These are phyloP conservation scores for Limnephilus rhombicus DNA, from an alignment of 2,888 invertebrate species.

Conservation along the genomic window DNA sequence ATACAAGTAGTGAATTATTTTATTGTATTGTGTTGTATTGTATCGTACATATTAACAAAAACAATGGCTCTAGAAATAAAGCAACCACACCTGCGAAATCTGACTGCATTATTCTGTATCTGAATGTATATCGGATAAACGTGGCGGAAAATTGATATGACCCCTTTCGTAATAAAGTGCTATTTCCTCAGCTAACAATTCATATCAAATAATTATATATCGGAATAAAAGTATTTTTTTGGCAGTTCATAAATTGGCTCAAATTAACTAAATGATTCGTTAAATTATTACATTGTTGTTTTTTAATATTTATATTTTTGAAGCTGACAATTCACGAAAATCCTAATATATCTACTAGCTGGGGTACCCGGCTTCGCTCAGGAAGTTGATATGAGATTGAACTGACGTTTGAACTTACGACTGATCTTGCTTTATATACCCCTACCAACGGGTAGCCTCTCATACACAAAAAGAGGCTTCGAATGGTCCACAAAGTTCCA, in stretches of 20 bases:
- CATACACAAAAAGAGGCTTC: too few relatives aligned
- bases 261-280: neutral
- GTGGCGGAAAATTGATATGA: conserved; percentile 63
- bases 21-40: conserved; percentile 58
- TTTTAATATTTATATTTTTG: too few relatives aligned
- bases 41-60: conserved; percentile 57
- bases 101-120: conserved; percentile 48
- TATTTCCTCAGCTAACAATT: neutral
- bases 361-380: too few relatives aligned
- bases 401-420: too few relatives aligned
- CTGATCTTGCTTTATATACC: too few relatives aligned
- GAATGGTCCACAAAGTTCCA: too few relatives aligned
- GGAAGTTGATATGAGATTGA: too few relatives aligned
- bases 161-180: conserved; percentile 49
- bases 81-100: conserved; percentile 50
- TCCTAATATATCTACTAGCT: too few relatives aligned
- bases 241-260: neutral
- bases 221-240: neutral
- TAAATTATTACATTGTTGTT: neutral
- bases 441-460: too few relatives aligned
- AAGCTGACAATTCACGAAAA: too few relatives aligned
- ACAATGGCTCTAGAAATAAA: conserved; percentile 55
- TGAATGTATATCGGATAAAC: conserved; percentile 59
- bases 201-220: neutral
- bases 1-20: conserved; percentile 54